phyloP scores from a whole-genome alignment of 2,113 vertebrate species.

The Egretta garzetta region DNA sequence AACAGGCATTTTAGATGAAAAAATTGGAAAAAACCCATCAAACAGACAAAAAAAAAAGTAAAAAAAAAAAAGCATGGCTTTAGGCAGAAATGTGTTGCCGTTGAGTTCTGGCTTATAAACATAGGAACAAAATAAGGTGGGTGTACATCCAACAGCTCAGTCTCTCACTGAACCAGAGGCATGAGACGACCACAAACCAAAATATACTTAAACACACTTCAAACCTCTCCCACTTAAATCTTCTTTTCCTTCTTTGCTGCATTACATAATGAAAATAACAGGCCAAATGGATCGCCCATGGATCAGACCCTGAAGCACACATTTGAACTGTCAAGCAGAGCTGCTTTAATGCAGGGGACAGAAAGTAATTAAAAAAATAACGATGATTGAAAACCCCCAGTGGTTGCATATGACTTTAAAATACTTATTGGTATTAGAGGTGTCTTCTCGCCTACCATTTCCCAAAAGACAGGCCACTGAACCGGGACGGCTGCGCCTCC shows the following conservation, averaged over 20 bases:
- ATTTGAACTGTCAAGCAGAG: not conserved
- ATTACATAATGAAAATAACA: not conserved
- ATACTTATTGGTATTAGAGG: rapidly evolving
- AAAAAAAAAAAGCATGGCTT: not conserved
- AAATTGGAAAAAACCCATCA: not conserved
- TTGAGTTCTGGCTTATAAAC: not conserved
- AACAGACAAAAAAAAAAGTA: not conserved
- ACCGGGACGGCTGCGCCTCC: rapidly evolving
- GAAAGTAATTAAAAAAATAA: too few species aligned
- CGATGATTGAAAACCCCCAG: too few species aligned
- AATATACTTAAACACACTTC: not conserved
- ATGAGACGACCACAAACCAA: not conserved
- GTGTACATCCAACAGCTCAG: not conserved
- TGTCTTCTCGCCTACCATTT: not conserved
- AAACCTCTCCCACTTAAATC: not conserved
- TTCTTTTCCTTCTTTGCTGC: not conserved
- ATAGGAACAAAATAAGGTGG: rapidly evolving
- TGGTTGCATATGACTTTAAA: not conserved
- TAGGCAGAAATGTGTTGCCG: not conserved
- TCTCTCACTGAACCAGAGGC: not conserved
- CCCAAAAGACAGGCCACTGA: not conserved
- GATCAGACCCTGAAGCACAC: not conserved
- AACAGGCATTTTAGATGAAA: not conserved
- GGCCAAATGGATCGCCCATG: not conserved
- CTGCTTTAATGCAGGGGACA: not conserved